phyloP scores from a whole-genome alignment of 1,140 invertebrate species.

The Calephelis virginiensis region DNA sequence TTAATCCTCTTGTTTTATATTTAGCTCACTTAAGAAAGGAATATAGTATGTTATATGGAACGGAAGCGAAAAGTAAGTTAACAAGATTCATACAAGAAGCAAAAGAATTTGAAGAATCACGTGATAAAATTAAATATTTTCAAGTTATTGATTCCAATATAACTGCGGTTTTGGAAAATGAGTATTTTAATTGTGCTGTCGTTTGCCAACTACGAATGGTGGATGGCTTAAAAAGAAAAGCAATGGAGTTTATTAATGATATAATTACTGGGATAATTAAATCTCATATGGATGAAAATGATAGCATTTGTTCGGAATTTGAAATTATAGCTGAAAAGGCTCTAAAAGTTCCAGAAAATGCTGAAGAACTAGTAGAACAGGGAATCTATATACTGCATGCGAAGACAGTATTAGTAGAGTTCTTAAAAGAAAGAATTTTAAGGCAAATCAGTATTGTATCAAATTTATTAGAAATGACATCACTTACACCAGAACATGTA shows the following conservation, averaged over 20 bases:
- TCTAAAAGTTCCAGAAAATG: slow-evolving; percentile 82
- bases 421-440: slow-evolving; percentile 81
- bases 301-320: slow-evolving; percentile 82
- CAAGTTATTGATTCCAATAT: slow-evolving; percentile 80
- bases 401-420: slow-evolving; percentile 80
- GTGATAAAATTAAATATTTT: slow-evolving; percentile 80
- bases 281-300: slow-evolving; percentile 74
- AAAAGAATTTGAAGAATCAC: slow-evolving; percentile 77
- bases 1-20: slow-evolving; percentile 58
- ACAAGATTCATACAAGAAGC: slow-evolving; percentile 53
- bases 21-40: slow-evolving; percentile 53
- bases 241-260: slow-evolving; percentile 62
- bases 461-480: slow-evolving; percentile 84
- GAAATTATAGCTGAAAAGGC: slow-evolving; percentile 80
- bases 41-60: slow-evolving; percentile 63
- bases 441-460: slow-evolving; percentile 81
- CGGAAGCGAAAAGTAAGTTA: slow-evolving; percentile 46
- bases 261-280: slow-evolving; percentile 65
- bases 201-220: slow-evolving; percentile 65
- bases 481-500: slow-evolving; percentile 82
- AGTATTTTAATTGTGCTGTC: slow-evolving; percentile 80
- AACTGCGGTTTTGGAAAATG: slow-evolving; percentile 79
- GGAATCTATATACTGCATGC: slow-evolving; percentile 83
- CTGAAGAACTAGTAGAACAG: slow-evolving; percentile 85
- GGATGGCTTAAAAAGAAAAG: slow-evolving; percentile 61